A percentile compares a stretch with the other conserved stretches of the same genome.
These are phyloP conservation scores for Valencia hispanica DNA, from an alignment of 2,797 vertebrate species.

Conservation along the genomic window DNA sequence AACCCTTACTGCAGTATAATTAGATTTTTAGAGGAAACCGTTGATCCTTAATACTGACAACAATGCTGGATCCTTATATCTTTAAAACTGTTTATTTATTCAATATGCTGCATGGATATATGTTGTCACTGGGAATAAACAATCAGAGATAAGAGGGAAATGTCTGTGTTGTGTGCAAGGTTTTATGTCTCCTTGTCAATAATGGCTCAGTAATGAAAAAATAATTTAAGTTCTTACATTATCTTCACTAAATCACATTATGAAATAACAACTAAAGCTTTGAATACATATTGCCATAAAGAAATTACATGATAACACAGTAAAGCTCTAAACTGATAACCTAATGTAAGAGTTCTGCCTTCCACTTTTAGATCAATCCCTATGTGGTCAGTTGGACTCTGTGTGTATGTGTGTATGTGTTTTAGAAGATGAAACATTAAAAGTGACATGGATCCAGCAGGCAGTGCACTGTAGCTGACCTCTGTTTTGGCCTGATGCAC, in stretches of 20 bases:
- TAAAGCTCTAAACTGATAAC: conserved; percentile 25
- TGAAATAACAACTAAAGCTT: not conserved
- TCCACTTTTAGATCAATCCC: conserved; percentile 35
- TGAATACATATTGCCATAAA: not conserved
- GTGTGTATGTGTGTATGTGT: conserved; percentile 52
- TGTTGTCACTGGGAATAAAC: conserved; percentile 2
- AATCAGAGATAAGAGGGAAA: conserved; percentile 2
- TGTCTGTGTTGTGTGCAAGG: not conserved
- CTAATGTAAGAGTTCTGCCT: conserved; percentile 46
- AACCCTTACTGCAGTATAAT: not conserved
- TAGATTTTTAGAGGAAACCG: not conserved
- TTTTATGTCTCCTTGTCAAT: conserved; percentile 2
- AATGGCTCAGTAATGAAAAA: not conserved
- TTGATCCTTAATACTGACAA: not conserved
- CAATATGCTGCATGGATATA: not conserved
- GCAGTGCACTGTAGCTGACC: conserved; percentile 41
- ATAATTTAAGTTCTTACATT: not conserved
- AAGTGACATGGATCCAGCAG: conserved; percentile 56
- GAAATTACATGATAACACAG: conserved; percentile 21
- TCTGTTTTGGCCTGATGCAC: conserved; percentile 37
- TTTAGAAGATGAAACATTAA: conserved; percentile 55
- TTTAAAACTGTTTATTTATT: not conserved
- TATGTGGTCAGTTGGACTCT: conserved; percentile 28
- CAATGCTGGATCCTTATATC: not conserved
- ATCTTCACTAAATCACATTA: not conserved